Evolutionary conservation across 2,797 vertebrate genomes (phyloP), one percentile per base, ranked within the genome.

Genomic region (Lutjanus campechanus): DNA sequence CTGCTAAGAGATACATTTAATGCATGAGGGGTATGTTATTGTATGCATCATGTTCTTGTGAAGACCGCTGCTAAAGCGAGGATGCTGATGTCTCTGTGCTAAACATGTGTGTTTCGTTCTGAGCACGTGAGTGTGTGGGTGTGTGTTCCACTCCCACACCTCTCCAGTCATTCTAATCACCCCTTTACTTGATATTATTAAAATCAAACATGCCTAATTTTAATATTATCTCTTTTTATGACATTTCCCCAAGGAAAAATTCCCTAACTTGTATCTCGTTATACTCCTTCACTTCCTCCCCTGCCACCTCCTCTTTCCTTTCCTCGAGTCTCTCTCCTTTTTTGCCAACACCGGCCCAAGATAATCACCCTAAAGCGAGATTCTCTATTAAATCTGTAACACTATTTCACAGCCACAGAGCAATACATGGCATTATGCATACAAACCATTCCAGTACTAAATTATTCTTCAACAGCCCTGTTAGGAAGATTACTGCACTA

Each of bases 321-420:
- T 79, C 73, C 68, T 80, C 5, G 3, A 77, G 76, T 68, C 75
- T 73, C 54, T 22, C 73, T 69, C 40, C 19, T 7, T 15, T 71
- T 56, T 73, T 56, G 55, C 72, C 66, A 71, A 80, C 69, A 81
- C 50, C 46, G 64, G 72, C 65, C 76, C 29, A 62, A 76, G 78
- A 81, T 88, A 85, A 89, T 90, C 83, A 86, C 61, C 86, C 88
- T 84, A 60, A 61, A 91, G 86, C 79, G 9, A 80, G 51, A 86
- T 76, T 80, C 61, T 84, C 72, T 83, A 86, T 87, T 88, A 86
- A 90, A 87, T 83, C 73, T 49, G 16, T 44, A 78, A 78, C 69
- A 79, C 70, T 60, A 77, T 82, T 85, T 87, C 74, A 72, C 73
- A 84, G 77, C 68, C 69, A 74, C 60, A 77, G 60, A 80, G 83